Evolutionary conservation across 2,113 vertebrate species (phyloP).

Genomic region (Sigmodon hispidus): DNA sequence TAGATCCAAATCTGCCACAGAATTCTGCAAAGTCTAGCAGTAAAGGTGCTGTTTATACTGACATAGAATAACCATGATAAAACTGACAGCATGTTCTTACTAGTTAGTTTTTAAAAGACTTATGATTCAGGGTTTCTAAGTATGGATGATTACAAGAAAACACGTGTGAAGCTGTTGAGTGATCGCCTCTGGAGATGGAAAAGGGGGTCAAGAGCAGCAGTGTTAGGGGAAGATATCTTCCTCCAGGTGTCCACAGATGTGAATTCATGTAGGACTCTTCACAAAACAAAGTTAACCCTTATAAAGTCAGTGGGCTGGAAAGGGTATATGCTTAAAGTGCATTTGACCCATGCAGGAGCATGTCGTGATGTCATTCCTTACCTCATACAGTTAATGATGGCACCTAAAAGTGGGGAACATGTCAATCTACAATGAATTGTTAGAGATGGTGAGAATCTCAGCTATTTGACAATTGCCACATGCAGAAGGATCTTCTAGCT

Average conservation of each 20-base stretch:
- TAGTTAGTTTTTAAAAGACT: not conserved
- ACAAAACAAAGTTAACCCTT: not conserved
- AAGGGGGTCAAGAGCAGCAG: no score
- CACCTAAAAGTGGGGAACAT: not conserved
- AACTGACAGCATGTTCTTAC: not conserved
- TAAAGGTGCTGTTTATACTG: not conserved
- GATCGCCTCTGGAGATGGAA: not conserved
- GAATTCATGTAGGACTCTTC: not conserved
- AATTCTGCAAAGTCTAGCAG: not conserved
- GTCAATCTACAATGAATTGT: not conserved
- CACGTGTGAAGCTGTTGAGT: not conserved
- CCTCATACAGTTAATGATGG: not conserved
- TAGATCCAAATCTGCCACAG: not conserved
- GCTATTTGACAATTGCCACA: not conserved
- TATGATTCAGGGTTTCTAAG: not conserved
- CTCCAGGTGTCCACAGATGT: not conserved
- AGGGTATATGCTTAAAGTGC: not conserved
- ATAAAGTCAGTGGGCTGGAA: not conserved
- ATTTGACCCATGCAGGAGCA: not conserved
- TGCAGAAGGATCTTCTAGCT: not conserved
- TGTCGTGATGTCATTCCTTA: not conserved
- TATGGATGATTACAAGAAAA: not conserved
- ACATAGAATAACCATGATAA: not conserved
- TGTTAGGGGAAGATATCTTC: not conserved
- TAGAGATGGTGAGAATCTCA: not conserved